Evolutionary conservation across 2,113 vertebrate species (phyloP).

Genomic region (Himantopus leucocephalus): DNA sequence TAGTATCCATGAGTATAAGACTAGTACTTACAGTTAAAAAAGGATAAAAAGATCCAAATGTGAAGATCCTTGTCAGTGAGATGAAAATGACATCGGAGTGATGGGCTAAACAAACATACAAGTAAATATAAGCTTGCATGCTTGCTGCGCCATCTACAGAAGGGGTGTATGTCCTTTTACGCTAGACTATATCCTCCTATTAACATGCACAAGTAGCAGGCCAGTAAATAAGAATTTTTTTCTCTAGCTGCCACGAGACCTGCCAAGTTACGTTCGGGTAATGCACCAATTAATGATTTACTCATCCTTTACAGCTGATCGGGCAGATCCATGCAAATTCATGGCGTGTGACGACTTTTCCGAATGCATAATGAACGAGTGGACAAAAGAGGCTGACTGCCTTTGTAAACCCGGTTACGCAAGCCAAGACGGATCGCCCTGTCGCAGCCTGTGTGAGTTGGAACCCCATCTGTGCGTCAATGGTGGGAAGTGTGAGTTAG

Average conservation of each 20-base stretch:
- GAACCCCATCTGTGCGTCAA: constrained; percentile 74
- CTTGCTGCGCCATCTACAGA: too few relatives aligned
- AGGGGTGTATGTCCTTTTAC: neutral
- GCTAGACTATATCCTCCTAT: neutral
- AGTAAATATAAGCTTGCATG: neutral
- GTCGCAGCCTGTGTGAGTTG: constrained; percentile 77
- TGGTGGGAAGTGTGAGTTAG: constrained; percentile 75
- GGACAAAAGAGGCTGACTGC: constrained; percentile 81
- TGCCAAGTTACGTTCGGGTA: neutral
- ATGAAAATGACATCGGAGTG: neutral
- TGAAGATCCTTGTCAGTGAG: neutral
- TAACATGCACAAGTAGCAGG: neutral
- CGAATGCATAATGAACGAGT: constrained; percentile 73
- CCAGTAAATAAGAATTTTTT: neutral
- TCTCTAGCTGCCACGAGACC: neutral
- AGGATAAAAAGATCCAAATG: neutral
- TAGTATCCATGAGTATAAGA: neutral
- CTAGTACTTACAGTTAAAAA: neutral
- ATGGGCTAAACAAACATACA: neutral
- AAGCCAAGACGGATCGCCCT: constrained; percentile 74
- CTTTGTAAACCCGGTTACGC: constrained; percentile 76
- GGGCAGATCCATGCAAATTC: constrained; percentile 87
- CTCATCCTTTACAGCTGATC: constrained; percentile 79
- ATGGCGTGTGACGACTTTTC: constrained; percentile 84
- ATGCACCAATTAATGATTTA: neutral